phyloP scores from a whole-genome alignment of 2,113 vertebrate genomes.

The Sander vitreus region DNA sequence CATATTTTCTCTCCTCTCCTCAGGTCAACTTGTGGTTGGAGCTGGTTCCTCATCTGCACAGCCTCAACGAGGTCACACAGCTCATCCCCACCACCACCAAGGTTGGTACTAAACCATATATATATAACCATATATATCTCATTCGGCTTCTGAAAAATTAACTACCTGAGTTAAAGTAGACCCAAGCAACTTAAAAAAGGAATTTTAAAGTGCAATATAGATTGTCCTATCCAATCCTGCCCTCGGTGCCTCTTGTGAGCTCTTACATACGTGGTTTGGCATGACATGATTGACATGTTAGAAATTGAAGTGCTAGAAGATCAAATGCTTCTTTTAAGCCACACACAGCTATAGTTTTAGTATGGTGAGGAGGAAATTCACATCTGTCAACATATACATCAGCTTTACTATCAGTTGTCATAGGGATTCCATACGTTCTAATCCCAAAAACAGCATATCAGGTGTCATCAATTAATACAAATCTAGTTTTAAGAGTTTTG shows the following conservation, averaged over 20 bases:
- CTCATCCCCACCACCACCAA: constrained; percentile 98
- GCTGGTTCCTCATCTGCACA: constrained; percentile 98
- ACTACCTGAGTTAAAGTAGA: constrained; percentile 1
- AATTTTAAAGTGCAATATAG: background rate
- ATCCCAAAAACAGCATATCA: background rate
- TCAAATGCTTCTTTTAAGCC: background rate
- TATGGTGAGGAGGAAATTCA: background rate
- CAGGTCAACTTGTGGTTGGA: constrained; percentile 97
- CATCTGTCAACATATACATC: background rate
- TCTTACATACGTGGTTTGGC: background rate
- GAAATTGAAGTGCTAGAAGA: background rate
- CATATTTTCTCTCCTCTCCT: background rate
- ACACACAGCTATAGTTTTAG: background rate
- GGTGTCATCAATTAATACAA: background rate
- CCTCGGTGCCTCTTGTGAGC: background rate
- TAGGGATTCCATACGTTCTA: background rate
- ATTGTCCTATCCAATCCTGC: background rate
- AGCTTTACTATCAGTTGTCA: background rate
- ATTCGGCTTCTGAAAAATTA: background rate
- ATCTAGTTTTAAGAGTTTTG: background rate
- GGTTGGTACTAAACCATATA: constrained; percentile 64
- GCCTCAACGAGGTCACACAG: constrained; percentile 97
- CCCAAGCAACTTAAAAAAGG: background rate
- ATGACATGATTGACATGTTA: background rate
- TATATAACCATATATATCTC: background rate